Evolutionary conservation across 2,113 vertebrate genomes (phyloP).

Genomic region (Anas platyrhynchos): DNA sequence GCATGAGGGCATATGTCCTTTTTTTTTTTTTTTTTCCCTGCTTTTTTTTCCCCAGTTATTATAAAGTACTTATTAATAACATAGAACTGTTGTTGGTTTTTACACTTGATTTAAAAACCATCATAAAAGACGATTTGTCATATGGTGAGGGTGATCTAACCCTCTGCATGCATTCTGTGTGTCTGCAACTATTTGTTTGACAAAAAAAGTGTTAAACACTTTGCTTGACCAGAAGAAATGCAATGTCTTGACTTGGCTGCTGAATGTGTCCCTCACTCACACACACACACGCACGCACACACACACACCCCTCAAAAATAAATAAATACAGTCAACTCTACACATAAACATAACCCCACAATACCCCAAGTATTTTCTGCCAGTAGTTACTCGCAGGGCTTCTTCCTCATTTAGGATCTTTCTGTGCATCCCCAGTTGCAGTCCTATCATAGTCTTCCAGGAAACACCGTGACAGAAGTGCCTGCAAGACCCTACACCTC

Average conservation of each 20-base stretch:
- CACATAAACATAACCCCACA: not conserved
- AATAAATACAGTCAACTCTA: not conserved
- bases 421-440: not conserved
- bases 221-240: not conserved
- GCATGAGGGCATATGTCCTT: conserved; percentile 10
- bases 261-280: not conserved
- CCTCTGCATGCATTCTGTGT: not conserved
- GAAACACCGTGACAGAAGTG: not conserved
- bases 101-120: not conserved
- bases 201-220: not conserved
- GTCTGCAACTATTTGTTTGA: not conserved
- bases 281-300: too few relatives aligned
- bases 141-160: not conserved
- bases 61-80: conserved; percentile 49
- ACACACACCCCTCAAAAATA: too few relatives aligned
- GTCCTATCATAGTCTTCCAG: conserved; percentile 2
- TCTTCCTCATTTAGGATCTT: accelerated
- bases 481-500: not conserved
- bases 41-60: not conserved
- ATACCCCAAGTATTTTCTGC: not conserved
- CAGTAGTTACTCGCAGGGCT: not conserved
- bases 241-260: not conserved
- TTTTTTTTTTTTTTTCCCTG: not conserved
- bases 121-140: not conserved
- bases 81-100: not conserved